Base-by-base conservation (phyloP, 2,888 invertebrate genomes). In the Pterobdella sp. region DNA sequence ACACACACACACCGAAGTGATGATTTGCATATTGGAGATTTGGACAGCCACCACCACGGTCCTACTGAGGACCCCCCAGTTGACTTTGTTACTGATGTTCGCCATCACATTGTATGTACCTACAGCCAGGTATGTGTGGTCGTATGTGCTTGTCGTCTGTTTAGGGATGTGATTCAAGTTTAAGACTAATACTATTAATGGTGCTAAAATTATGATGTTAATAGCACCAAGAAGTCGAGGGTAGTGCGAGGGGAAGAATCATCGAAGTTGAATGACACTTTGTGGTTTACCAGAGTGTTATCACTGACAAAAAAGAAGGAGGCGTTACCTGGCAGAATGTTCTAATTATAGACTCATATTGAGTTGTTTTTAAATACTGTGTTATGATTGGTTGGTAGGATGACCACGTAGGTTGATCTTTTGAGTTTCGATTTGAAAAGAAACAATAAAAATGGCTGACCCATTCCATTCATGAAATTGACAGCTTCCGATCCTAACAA, bases 401-500 rank as follows among this genome's bases (percentile, higher is more conserved):
- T 42, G 42, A 18, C 7, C 18, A 42, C 10, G 18, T 42, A 18
- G 42, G n/a, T n/a, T n/a, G n/a, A n/a, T n/a, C n/a, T n/a, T n/a
- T n/a, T n/a, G n/a, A n/a, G n/a, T n/a, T n/a, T n/a, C n/a, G n/a
- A n/a, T n/a, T n/a, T n/a, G n/a, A n/a, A n/a, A n/a, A n/a, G n/a
- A n/a, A n/a, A n/a, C n/a, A n/a, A n/a, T n/a, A n/a, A n/a, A n/a
- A n/a, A n/a, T n/a, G n/a, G 18, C 60, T 56, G n/a, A 56, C 60
- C 60, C 60, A 56, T 56, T 4, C n/a, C n/a, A 26, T 56, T 29
- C 67, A 71, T n/a, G 71, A 75, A 75, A n/a, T 36, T 37, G n/a
- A 78, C 79, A 14, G 76, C 75, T 7, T 60, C 22, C 14, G 74
- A 71, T 7, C 75, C 36, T 7, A 68, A 1, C 66, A 80, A 73